A percentile compares a stretch with the other conserved stretches of the same genome.
These are phyloP conservation scores for Holotrichia oblita DNA, from an alignment of 1,140 invertebrate genomes.

Conservation along the genomic window DNA sequence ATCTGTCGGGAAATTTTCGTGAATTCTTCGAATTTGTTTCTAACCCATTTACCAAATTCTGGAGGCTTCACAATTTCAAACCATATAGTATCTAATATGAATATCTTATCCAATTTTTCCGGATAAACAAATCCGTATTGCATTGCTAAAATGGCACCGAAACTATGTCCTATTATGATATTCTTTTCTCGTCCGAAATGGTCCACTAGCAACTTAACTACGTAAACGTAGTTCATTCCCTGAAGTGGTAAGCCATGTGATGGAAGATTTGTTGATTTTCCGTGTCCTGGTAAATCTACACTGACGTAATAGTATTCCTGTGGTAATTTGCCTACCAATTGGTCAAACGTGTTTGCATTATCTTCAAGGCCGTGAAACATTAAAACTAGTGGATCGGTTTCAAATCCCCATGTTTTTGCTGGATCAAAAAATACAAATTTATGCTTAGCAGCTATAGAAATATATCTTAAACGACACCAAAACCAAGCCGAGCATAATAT, in stretches of 20 bases:
- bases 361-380: too few relatives aligned
- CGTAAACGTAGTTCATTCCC: slow-evolving; percentile 30
- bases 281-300: slow-evolving; percentile 77
- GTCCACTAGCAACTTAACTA: slow-evolving; percentile 17
- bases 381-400: slow-evolving; percentile 64
- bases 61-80: not conserved
- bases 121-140: slow-evolving; percentile 28
- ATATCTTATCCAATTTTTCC: slow-evolving; percentile 28
- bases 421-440: too few relatives aligned
- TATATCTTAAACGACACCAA: too few relatives aligned
- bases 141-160: slow-evolving; percentile 26
- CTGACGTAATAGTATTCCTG: slow-evolving; percentile 68
- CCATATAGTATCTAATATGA: slow-evolving; percentile 33
- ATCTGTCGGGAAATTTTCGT: slow-evolving; percentile 20
- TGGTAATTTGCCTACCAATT: slow-evolving; percentile 69
- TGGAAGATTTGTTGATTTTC: slow-evolving; percentile 70
- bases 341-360: slow-evolving; percentile 74
- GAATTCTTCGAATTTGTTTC: slow-evolving; percentile 34
- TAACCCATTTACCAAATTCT: slow-evolving; percentile 22
- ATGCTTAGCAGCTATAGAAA: too few relatives aligned
- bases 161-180: slow-evolving; percentile 38
- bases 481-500: too few relatives aligned
- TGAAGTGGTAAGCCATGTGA: slow-evolving; percentile 25
- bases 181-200: slow-evolving; percentile 33
- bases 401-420: slow-evolving; percentile 72